Evolutionary conservation across 2,888 invertebrate genomes (phyloP).

Genomic region (Ypsolopha sequella): DNA sequence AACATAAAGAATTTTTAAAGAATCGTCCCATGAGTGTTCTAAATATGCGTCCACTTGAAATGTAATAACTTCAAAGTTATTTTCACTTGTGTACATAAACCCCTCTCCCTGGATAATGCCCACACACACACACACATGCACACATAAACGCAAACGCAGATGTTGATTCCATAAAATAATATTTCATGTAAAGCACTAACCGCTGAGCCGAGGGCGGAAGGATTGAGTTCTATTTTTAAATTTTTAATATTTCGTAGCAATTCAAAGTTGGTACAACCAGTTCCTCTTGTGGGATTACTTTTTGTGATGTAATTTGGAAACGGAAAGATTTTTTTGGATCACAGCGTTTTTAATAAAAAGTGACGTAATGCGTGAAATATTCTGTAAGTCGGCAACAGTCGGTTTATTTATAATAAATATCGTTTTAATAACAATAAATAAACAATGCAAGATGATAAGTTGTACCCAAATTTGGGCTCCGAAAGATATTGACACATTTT

Average conservation of each 20-base stretch:
- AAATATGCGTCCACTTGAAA: slow-evolving; percentile 59
- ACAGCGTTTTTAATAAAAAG: too few relatives aligned
- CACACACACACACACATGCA: slow-evolving; percentile 38
- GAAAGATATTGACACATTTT: slow-evolving; percentile 39
- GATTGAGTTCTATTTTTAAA: slow-evolving; percentile 68
- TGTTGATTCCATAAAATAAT: slow-evolving; percentile 71
- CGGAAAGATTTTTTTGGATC: background rate
- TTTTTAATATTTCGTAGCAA: slow-evolving; percentile 61
- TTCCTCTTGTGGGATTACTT: slow-evolving; percentile 23
- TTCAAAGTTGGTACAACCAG: slow-evolving; percentile 34
- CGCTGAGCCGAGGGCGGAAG: slow-evolving; percentile 64
- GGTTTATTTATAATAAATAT: too few relatives aligned
- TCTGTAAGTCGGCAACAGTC: too few relatives aligned
- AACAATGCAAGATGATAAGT: background rate
- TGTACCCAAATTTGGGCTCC: slow-evolving; percentile 7
- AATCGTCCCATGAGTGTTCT: slow-evolving; percentile 22
- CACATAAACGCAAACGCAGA: slow-evolving; percentile 36
- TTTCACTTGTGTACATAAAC: slow-evolving; percentile 59
- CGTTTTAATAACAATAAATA: too few relatives aligned
- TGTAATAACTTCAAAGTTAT: slow-evolving; percentile 43
- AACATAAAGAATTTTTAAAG: too few relatives aligned
- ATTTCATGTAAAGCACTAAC: slow-evolving; percentile 70
- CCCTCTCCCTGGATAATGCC: slow-evolving; percentile 31
- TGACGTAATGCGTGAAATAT: too few relatives aligned
- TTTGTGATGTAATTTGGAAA: slow-evolving; percentile 4